Percentiles rank a stretch among this genome's conserved stretches.
Evolutionary conservation across 1,140 invertebrate genomes (phyloP).

Genomic region (Euwallacea fornicatus): DNA sequence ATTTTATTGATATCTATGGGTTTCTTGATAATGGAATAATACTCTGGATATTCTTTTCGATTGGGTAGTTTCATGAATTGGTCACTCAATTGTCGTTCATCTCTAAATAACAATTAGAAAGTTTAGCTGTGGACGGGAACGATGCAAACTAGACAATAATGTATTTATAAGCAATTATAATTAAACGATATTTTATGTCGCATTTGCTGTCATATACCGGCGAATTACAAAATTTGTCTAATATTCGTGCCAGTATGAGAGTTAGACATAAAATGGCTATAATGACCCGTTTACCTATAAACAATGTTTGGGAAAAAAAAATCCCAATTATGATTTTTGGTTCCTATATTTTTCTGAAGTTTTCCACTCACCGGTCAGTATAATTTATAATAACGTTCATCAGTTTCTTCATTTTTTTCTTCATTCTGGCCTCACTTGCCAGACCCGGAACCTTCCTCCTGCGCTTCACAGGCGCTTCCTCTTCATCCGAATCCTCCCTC

Average conservation of each 20-base stretch:
- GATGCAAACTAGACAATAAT: no score
- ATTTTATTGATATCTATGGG: conserved; percentile 97
- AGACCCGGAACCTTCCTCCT: conserved; percentile 45
- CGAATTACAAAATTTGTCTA: no score
- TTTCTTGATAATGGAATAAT: conserved; percentile 97
- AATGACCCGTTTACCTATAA: no score
- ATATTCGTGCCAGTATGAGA: no score
- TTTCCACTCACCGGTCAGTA: conserved; percentile 63
- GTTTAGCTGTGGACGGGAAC: no score
- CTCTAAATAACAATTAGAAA: conserved; percentile 54
- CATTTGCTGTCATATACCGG: no score
- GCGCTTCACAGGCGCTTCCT: conserved; percentile 58
- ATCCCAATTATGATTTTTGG: not conserved
- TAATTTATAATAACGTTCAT: conserved; percentile 82
- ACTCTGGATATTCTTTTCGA: conserved; percentile 89
- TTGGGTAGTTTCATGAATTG: conserved; percentile 95
- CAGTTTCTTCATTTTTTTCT: conserved; percentile 78
- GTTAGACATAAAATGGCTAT: no score
- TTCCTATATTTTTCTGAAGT: not conserved
- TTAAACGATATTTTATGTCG: no score
- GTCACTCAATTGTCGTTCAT: conserved; percentile 84
- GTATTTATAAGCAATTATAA: no score
- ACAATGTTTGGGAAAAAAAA: not conserved
- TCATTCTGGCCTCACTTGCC: conserved; percentile 63
- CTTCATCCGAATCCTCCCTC: conserved; percentile 63